A percentile compares a stretch with the other conserved stretches of the same genome.
Conservation (phyloP, 2,888 invertebrate genomes). For the Plagodis dolabraria region DNA sequence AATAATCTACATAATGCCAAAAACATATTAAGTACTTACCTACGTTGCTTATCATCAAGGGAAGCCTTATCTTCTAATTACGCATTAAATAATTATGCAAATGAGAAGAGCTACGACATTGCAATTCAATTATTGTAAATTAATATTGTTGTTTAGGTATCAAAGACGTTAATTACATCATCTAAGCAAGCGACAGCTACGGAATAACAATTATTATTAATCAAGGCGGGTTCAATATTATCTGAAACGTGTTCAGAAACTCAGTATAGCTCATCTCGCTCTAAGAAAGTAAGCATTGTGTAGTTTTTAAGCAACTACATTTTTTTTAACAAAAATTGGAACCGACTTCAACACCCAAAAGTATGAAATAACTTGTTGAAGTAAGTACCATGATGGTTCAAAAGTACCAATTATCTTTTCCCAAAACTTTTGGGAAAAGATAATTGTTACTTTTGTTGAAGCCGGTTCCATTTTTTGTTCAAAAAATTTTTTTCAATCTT, state of each 20-base stretch:
- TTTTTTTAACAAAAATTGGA: too few relatives aligned
- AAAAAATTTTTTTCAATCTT: too few relatives aligned
- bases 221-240: conserved; percentile 8
- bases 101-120: conserved; percentile 16
- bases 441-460: too few relatives aligned
- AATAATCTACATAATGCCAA: too few relatives aligned
- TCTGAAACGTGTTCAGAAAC: background rate
- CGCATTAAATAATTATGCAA: background rate
- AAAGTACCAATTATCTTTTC: too few relatives aligned
- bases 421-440: too few relatives aligned
- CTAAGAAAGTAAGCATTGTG: too few relatives aligned
- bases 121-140: conserved; percentile 20
- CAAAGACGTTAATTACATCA: conserved; percentile 19
- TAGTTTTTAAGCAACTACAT: too few relatives aligned
- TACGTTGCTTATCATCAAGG: conserved; percentile 3
- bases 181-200: conserved; percentile 16
- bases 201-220: conserved; percentile 17
- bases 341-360: too few relatives aligned
- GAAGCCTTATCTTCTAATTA: background rate
- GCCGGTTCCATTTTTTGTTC: too few relatives aligned
- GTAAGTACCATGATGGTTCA: too few relatives aligned
- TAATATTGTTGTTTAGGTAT: conserved; percentile 19
- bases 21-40: background rate
- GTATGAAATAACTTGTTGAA: background rate
- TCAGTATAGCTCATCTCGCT: too few relatives aligned